Evolutionary conservation across 2,113 vertebrate genomes (phyloP), one percentile per base, ranked within the genome.

Genomic region (Bolborhynchus lineola): DNA sequence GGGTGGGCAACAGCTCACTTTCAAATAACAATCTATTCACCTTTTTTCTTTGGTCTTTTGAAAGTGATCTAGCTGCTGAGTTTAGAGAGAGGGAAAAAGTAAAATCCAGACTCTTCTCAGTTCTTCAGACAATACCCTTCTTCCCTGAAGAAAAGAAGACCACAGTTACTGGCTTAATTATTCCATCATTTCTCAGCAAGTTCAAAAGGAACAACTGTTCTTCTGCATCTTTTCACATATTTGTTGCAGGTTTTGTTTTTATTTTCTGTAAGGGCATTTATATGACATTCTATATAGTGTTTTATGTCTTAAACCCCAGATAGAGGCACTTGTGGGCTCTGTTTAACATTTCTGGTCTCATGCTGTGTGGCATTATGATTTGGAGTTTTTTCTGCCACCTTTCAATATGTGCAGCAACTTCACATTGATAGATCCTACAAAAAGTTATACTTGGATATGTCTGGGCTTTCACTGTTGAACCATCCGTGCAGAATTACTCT

Each of bases 1-100:
- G 85, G 42, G 85, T 93, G 85, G 46, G 55, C 92, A 88, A 92
- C 82, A 90, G 52, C 93, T 93, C 72, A 81, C 86, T 97, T 96
- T 68, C 72, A 94, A 93, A 88, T 44, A 62, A 64, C 82, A 84
- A 92, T 60, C 86, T 90, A 90, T 94, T 95, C 92, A 94, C 82
- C 72, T 96, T 86, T 88, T 82, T 77, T 25, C 37, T 90, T 81
- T 74, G 64, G 86, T 75, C 88, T 95, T 87, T 86, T 75, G 62
- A 88, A 94, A 78, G 67, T 4, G 7, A 53, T 74, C 52, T 85
- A 62, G 76, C 55, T 75, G 21, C 39, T 84, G 72, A 42, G 46
- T 74, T 84, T 83, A 71, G 26, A 93, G 37, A 77, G 33, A 59
- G 18, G 7, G 33, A 24, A 70, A 62, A 89, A 86, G 33, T 52